Conservation (phyloP, 2,888 invertebrate species). For the Rhingia rostrata region DNA sequence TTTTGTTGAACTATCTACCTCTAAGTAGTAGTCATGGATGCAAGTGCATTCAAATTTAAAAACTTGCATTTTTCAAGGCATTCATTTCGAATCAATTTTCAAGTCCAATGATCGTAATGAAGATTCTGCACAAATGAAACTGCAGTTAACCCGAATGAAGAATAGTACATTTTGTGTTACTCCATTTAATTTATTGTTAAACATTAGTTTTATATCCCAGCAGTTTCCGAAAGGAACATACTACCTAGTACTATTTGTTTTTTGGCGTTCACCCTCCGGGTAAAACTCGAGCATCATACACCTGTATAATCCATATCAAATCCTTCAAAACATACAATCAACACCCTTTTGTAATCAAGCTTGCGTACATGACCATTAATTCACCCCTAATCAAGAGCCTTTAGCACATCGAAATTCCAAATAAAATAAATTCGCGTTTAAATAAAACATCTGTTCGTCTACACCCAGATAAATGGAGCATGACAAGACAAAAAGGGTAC, state of each 20-base stretch:
- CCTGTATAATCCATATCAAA: constrained; percentile 74
- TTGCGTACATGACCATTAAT: constrained; percentile 82
- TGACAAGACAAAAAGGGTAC: constrained; percentile 80
- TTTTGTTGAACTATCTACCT: no score
- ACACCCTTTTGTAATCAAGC: constrained; percentile 74
- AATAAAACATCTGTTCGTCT: constrained; percentile 83
- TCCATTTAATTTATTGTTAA: no score
- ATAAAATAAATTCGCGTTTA: constrained; percentile 82
- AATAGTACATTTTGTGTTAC: no score
- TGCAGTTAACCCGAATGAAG: no score
- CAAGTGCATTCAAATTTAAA: no score
- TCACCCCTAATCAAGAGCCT: constrained; percentile 81
- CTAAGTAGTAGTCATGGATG: no score
- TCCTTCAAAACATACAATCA: constrained; percentile 71
- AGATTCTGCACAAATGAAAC: no score
- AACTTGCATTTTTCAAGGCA: no score
- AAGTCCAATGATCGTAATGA: no score
- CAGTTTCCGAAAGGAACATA: not conserved
- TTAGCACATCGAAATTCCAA: constrained; percentile 75
- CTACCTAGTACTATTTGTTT: constrained; percentile 17
- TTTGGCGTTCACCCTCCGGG: constrained; percentile 7
- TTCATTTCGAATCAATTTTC: no score
- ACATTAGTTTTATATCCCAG: no score
- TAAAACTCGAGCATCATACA: constrained; percentile 47
- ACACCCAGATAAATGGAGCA: constrained; percentile 83